Evolutionary conservation across 37 sponge, comb jelly and placozoan species (phyloP).

Genomic region (Crambe crambe): DNA sequence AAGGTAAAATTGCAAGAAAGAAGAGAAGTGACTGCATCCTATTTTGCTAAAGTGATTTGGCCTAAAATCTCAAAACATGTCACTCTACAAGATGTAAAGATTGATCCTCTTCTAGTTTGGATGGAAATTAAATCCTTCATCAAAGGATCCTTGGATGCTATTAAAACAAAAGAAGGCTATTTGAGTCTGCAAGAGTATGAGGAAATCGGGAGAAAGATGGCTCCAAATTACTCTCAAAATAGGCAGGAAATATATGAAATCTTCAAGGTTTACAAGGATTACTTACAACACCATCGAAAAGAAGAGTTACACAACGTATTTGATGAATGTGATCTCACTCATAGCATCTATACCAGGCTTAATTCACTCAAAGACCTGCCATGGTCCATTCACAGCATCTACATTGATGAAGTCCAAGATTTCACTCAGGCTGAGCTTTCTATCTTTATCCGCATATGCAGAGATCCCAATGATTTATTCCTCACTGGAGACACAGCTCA

Average conservation of each 20-base stretch:
- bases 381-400: slow-evolving; percentile 59
- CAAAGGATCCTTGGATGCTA: slow-evolving; percentile 75
- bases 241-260: slow-evolving; percentile 57
- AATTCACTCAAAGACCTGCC: slow-evolving; percentile 12
- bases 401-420: slow-evolving; percentile 87
- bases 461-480: slow-evolving; percentile 69
- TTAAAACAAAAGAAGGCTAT: slow-evolving; percentile 43
- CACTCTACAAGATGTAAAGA: background rate
- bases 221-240: slow-evolving; percentile 62
- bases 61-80: slow-evolving; percentile 12
- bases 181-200: slow-evolving; percentile 59
- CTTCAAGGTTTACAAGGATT: slow-evolving; percentile 46
- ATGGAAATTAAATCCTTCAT: slow-evolving; percentile 86
- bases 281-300: slow-evolving; percentile 1
- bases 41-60: slow-evolving; percentile 54
- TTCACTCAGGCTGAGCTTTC: slow-evolving; percentile 87
- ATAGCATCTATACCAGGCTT: slow-evolving; percentile 43
- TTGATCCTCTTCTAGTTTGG: slow-evolving; percentile 71
- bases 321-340: slow-evolving; percentile 78
- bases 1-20: slow-evolving; percentile 31
- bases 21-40: slow-evolving; percentile 43
- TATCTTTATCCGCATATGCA: slow-evolving; percentile 45
- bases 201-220: slow-evolving; percentile 61
- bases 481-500: slow-evolving; percentile 87
- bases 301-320: slow-evolving; percentile 29